These are phyloP conservation scores for Pangasius krempfi DNA, from an alignment of 2,797 vertebrate species.

Conservation along the genomic window DNA sequence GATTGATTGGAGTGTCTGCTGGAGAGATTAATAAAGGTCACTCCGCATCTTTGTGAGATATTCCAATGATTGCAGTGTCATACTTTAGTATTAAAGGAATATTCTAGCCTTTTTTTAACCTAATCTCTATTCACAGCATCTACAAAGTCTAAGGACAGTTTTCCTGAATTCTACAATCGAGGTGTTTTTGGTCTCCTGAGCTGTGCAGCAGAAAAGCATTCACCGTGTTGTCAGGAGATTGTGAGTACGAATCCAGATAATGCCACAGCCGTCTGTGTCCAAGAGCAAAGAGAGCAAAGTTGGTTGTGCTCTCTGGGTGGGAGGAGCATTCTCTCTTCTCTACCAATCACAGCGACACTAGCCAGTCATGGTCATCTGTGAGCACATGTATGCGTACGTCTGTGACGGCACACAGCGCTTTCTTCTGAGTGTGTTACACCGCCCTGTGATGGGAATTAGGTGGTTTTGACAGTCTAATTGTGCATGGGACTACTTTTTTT, in stretches of 20 bases:
- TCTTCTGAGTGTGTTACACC: no score
- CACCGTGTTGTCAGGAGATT: not conserved
- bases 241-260: not conserved
- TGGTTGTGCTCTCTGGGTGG: not conserved
- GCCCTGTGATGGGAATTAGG: no score
- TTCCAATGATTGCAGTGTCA: not conserved
- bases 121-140: no score
- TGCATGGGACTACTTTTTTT: no score
- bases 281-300: no score
- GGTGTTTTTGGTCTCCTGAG: not conserved
- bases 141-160: no score
- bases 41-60: not conserved
- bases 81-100: not conserved
- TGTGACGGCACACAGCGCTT: no score
- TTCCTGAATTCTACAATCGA: not conserved
- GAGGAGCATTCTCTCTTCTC: not conserved
- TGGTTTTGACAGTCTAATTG: no score
- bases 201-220: not conserved
- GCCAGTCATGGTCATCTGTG: not conserved
- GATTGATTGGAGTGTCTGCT: not conserved
- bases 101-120: no score
- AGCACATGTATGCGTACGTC: no score
- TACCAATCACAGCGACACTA: not conserved
- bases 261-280: no score
- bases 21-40: not conserved